phyloP scores from a whole-genome alignment of 2,797 vertebrate species.

The Okamejei kenojei region DNA sequence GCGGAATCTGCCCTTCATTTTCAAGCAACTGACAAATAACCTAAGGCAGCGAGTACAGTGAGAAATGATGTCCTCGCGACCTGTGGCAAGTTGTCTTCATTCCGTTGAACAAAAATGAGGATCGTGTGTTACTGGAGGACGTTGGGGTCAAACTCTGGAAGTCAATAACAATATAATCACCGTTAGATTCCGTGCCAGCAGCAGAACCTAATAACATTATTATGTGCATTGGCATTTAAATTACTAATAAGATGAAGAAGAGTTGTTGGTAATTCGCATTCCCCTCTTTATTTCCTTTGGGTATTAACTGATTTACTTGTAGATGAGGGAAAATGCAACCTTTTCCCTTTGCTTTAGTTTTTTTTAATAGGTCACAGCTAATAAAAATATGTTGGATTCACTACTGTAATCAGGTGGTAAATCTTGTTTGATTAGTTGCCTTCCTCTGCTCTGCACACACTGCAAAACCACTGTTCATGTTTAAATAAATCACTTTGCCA shows the following conservation, averaged over 20 bases:
- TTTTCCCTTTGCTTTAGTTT: not conserved
- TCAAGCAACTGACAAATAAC: not conserved
- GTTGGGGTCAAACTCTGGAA: not conserved
- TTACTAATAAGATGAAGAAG: conserved; percentile 14
- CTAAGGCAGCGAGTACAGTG: not conserved
- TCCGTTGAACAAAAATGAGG: not conserved
- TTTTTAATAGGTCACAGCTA: conserved; percentile 11
- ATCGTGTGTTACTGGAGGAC: not conserved
- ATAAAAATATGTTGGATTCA: not conserved
- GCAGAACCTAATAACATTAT: conserved; percentile 15
- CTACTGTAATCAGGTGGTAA: not conserved
- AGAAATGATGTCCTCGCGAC: not conserved
- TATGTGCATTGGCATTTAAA: conserved; percentile 24
- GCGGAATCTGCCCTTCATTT: conserved; percentile 19
- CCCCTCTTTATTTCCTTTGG: conserved; percentile 23
- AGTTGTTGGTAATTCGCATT: conserved; percentile 2
- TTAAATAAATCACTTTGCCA: conserved; percentile 11
- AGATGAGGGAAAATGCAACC: not conserved
- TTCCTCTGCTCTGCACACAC: not conserved
- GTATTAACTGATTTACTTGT: conserved; percentile 17
- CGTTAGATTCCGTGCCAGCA: not conserved
- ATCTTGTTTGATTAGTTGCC: not conserved
- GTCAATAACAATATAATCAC: not conserved
- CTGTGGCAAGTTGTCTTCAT: conserved; percentile 19
- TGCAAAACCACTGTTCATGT: not conserved